Conservation (phyloP, 2,113 vertebrate genomes). For the Pteronura brasiliensis region DNA sequence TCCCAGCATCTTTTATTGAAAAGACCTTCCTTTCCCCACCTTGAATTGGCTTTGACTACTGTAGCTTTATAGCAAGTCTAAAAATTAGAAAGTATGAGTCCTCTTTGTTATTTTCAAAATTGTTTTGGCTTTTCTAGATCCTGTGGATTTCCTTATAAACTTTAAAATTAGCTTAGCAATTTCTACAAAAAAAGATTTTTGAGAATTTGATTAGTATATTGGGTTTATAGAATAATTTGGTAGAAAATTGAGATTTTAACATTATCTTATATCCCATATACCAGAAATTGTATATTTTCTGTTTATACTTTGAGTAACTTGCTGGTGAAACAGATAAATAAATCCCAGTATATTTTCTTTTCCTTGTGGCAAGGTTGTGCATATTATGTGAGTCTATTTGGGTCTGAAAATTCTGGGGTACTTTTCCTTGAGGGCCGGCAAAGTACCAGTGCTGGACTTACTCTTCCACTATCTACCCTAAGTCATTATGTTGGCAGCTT, state of each 20-base stretch:
- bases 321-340: not conserved
- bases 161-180: not conserved
- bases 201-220: not conserved
- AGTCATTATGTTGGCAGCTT: not conserved
- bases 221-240: not conserved
- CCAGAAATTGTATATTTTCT: not conserved
- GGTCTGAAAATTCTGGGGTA: conserved; percentile 5
- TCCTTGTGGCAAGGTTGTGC: not conserved
- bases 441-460: not conserved
- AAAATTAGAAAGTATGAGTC: not conserved
- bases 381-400: not conserved
- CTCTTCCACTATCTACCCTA: not conserved
- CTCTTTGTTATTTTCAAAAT: not conserved
- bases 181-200: not conserved
- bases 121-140: not conserved
- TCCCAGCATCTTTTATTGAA: not conserved
- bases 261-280: not conserved
- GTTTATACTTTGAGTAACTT: not conserved
- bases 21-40: not conserved
- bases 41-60: not conserved
- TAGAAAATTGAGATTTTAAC: not conserved
- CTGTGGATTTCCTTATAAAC: not conserved
- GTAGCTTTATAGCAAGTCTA: not conserved
- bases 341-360: not conserved
- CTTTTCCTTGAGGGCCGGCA: not conserved